Evolutionary conservation across 2,113 vertebrate species (phyloP).

Genomic region (Pangasianodon hypophthalmus): DNA sequence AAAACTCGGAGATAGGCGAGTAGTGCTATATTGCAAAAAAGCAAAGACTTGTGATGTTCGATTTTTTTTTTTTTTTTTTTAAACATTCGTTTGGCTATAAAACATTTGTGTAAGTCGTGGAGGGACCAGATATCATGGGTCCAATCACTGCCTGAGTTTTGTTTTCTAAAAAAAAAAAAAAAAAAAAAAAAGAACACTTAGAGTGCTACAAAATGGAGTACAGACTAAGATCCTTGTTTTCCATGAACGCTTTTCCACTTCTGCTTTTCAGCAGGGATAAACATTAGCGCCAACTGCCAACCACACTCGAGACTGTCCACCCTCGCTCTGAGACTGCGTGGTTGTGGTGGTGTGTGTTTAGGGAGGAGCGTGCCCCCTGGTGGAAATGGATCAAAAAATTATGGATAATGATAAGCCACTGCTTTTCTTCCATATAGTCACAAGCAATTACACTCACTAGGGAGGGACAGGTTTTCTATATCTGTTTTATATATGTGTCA

Average conservation of each 20-base stretch:
- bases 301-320: slow-evolving; percentile 34
- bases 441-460: slow-evolving; percentile 53
- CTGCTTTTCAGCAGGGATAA: slow-evolving; percentile 53
- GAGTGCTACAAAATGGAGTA: slow-evolving; percentile 45
- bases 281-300: slow-evolving; percentile 42
- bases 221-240: slow-evolving; percentile 51
- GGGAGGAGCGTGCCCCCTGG: slow-evolving; percentile 21
- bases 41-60: not conserved
- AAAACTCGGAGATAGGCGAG: slow-evolving; percentile 54
- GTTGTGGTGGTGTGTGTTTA: slow-evolving; percentile 14
- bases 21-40: slow-evolving; percentile 65
- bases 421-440: slow-evolving; percentile 48
- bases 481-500: slow-evolving; percentile 52
- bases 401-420: slow-evolving; percentile 40
- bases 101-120: slow-evolving; percentile 38
- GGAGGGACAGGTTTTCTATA: slow-evolving; percentile 55
- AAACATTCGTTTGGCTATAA: slow-evolving; percentile 64
- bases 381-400: slow-evolving; percentile 65
- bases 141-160: slow-evolving; percentile 40
- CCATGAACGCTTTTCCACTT: slow-evolving; percentile 54
- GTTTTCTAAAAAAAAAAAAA: slow-evolving; percentile 54
- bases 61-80: slow-evolving; percentile 66
- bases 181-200: slow-evolving; percentile 45
- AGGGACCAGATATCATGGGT: slow-evolving; percentile 56
- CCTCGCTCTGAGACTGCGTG: slow-evolving; percentile 35